Evolutionary conservation across 2,113 vertebrate genomes (phyloP), one percentile per base, ranked within the genome.

Genomic region (Salvelinus alpinus): DNA sequence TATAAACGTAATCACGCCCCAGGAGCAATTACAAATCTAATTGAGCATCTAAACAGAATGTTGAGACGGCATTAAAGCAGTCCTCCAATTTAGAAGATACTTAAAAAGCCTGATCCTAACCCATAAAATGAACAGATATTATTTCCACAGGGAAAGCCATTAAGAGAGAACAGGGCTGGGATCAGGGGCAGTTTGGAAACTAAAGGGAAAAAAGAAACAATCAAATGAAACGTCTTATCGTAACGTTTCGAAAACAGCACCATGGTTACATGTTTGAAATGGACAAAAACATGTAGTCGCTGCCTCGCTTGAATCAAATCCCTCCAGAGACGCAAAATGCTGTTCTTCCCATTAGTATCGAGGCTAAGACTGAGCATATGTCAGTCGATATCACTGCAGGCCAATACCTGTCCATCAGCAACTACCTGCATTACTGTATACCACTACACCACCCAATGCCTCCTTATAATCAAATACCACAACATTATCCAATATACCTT

Each of bases 1-100:
- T 90, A 92, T 85, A 90, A 90, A 91, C 25, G 79, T 87, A 92
- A 91, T 90, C 89, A 90, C 87, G 86, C 89, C 88, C 81, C 85
- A 91, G 90, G 91, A 92, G 88, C 84, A 88, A 90, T 91, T 90
- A 90, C 86, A 88, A 89, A 89, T 90, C 85, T 90, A 91, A 91
- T 90, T 91, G 88, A 91, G 88, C 89, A 90, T 89, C 90, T 90
- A 89, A 90, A 90, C 89, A 85, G 87, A 91, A 90, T 90, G 91
- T 90, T 90, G 91, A 89, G 89, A 86, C 72, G 71, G 78, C 48
- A 66, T 89, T 87, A 91, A 91, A 89, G 73, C 74, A 74, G 79
- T 77, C 81, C 38, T 44, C 38, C 83, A 86, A 92, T 88, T 90
- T 90, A 85, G 80, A 86, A 87, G 80, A 86, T 82, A 80, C 86